phyloP scores from a whole-genome alignment of 2,113 vertebrate species.

The Saimiri boliviensis region DNA sequence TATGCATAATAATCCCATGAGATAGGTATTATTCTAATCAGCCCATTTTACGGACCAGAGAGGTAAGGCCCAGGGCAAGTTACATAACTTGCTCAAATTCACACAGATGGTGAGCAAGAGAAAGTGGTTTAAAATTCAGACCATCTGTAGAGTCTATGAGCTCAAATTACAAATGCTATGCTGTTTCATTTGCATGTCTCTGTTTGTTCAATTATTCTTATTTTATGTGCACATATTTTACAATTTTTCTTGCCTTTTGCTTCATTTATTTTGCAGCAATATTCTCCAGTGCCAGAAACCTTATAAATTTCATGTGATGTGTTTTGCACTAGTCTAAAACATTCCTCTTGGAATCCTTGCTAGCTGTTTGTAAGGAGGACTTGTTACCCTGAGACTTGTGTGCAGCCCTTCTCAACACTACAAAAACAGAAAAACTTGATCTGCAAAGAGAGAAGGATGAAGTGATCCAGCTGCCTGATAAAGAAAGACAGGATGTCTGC shows the following conservation, averaged over 20 bases:
- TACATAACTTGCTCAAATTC: not conserved
- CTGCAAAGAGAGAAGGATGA: not conserved
- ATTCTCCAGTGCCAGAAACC: not conserved
- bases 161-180: too few species aligned
- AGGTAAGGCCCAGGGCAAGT: not conserved
- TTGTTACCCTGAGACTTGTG: rapidly evolving
- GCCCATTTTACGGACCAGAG: not conserved
- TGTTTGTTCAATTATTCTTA: not conserved
- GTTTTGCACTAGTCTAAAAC: not conserved
- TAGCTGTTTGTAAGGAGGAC: not conserved
- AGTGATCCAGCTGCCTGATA: too few species aligned
- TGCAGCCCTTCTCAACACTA: not conserved
- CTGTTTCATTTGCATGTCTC: not conserved
- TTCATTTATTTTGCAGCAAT: not conserved
- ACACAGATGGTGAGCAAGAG: not conserved
- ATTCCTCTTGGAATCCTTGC: not conserved
- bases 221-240: not conserved
- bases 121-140: not conserved
- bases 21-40: not conserved
- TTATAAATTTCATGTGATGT: not conserved
- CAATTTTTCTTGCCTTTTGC: not conserved
- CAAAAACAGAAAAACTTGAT: not conserved
- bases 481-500: too few species aligned
- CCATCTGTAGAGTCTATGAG: not conserved
- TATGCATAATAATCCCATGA: not conserved